Conservation (phyloP, 2,113 vertebrate species). For the Oenanthe oenanthe region DNA sequence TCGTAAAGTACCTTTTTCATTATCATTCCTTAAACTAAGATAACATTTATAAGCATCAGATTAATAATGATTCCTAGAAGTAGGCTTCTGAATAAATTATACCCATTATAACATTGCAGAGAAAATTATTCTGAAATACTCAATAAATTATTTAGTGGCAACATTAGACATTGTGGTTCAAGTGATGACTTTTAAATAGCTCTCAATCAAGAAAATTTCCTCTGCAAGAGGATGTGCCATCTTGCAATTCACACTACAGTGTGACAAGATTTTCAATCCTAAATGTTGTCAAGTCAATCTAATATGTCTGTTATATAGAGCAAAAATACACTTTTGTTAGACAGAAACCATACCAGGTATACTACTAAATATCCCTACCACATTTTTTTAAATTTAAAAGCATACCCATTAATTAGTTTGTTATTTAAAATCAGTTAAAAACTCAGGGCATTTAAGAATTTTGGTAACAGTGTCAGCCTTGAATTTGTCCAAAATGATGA, state of each 20-base stretch:
- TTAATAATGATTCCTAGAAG: constrained; percentile 14
- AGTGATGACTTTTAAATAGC: neutral
- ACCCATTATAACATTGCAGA: neutral
- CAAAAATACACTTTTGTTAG: neutral
- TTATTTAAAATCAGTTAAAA: neutral
- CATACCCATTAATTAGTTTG: neutral
- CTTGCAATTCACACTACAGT: neutral
- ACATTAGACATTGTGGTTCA: neutral
- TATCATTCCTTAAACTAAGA: neutral
- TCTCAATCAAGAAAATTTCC: neutral
- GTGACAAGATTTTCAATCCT: neutral
- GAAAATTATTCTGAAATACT: neutral
- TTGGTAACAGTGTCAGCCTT: neutral
- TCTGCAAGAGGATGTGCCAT: neutral
- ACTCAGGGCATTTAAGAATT: neutral
- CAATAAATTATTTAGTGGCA: constrained; percentile 12
- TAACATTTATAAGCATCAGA: constrained; percentile 7
- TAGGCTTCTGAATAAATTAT: constrained; percentile 19
- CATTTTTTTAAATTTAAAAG: neutral
- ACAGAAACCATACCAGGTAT: neutral
- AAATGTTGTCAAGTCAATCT: neutral
- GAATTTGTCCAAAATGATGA: neutral
- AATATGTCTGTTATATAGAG: neutral
- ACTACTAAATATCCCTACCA: neutral
- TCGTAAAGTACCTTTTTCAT: neutral